phyloP scores from a whole-genome alignment of 35 echinoderm and acorn worm species.

The Patiria miniata region DNA sequence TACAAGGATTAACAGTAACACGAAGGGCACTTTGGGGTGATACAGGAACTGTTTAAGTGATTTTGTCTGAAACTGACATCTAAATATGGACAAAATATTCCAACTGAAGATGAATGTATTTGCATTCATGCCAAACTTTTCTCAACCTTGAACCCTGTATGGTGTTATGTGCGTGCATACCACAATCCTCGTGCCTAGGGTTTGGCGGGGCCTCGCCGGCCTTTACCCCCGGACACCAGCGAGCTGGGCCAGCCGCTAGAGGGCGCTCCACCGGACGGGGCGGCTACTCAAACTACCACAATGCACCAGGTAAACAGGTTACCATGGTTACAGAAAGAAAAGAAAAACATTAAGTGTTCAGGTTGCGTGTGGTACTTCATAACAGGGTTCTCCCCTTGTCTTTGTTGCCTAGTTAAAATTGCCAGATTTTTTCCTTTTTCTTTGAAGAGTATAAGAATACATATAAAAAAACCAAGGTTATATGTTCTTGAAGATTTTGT shows the following conservation, averaged over 20 bases:
- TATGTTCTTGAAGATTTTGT: too few species aligned
- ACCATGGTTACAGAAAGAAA: not conserved
- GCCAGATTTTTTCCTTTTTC: too few species aligned
- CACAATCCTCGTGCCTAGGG: conserved; percentile 11
- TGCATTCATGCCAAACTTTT: not conserved
- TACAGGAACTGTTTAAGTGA: too few species aligned
- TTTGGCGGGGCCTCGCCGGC: conserved; percentile 5
- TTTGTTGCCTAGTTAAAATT: too few species aligned
- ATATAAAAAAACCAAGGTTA: too few species aligned
- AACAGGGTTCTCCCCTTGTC: not conserved
- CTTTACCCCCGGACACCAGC: conserved; percentile 29
- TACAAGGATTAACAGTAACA: too few species aligned
- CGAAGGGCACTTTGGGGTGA: too few species aligned
- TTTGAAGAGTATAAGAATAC: too few species aligned
- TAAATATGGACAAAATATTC: too few species aligned
- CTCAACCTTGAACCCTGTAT: conserved; percentile 7
- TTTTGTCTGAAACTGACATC: too few species aligned
- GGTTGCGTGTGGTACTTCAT: not conserved
- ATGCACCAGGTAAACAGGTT: conserved; percentile 16
- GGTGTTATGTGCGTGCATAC: conserved; percentile 20
- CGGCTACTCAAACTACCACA: conserved; percentile 7
- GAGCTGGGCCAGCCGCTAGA: not conserved
- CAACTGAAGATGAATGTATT: too few species aligned
- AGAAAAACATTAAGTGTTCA: not conserved
- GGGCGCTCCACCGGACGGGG: conserved; percentile 12